phyloP scores from a whole-genome alignment of 2,888 invertebrate genomes.

The Mechanitis messenoides region DNA sequence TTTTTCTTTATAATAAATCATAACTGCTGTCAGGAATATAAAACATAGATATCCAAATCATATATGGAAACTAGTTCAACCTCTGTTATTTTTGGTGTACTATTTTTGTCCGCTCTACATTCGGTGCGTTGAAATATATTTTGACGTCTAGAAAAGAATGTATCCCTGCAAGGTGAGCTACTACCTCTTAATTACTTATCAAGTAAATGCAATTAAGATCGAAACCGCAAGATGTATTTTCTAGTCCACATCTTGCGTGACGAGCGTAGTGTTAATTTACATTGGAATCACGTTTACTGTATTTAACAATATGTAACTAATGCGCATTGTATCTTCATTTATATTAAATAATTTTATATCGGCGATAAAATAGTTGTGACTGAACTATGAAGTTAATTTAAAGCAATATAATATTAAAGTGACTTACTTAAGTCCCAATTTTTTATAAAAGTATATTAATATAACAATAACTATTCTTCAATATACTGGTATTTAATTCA shows the following conservation, averaged over 20 bases:
- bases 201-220: slow-evolving; percentile 21
- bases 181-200: slow-evolving; percentile 23
- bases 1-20: slow-evolving; percentile 23
- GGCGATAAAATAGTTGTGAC: too few species aligned
- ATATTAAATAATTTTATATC: not conserved
- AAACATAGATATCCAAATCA: slow-evolving; percentile 10
- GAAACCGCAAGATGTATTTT: slow-evolving; percentile 16
- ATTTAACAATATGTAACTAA: slow-evolving; percentile 8
- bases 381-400: not conserved
- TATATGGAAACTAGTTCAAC: slow-evolving; percentile 23
- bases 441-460: too few species aligned
- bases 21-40: slow-evolving; percentile 5
- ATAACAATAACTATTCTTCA: too few species aligned
- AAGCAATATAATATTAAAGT: not conserved
- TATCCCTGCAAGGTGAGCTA: slow-evolving; percentile 64
- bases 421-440: too few species aligned
- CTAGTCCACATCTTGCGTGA: slow-evolving; percentile 15
- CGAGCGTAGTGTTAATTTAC: slow-evolving; percentile 13
- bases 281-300: slow-evolving; percentile 11
- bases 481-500: too few species aligned
- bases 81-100: slow-evolving; percentile 68
- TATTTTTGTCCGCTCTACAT: slow-evolving; percentile 74
- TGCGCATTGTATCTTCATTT: slow-evolving; percentile 4
- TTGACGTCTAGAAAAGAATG: slow-evolving; percentile 70
- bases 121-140: slow-evolving; percentile 68